phyloP scores from a whole-genome alignment of 2,113 vertebrate genomes.

The Parus major region DNA sequence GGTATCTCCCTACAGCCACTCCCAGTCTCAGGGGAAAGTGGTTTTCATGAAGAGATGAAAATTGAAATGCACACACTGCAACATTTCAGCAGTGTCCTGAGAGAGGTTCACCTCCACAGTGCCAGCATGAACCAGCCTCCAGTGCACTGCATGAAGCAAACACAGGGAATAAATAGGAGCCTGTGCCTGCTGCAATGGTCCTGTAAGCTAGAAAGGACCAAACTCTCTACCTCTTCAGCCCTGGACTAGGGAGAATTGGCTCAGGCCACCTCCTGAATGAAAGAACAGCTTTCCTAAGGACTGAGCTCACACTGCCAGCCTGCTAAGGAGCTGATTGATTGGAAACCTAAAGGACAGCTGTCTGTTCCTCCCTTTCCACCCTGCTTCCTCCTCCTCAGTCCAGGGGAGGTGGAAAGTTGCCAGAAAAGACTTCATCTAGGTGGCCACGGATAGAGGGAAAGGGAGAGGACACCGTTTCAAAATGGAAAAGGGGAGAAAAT shows the following conservation, averaged over 20 bases:
- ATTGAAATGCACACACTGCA: background rate
- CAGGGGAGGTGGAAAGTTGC: background rate
- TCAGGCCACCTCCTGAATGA: background rate
- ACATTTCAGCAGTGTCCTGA: background rate
- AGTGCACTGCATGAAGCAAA: background rate
- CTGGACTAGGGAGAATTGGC: background rate
- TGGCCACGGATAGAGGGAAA: background rate
- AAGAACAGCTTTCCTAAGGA: slow-evolving; percentile 18
- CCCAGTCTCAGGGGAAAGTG: background rate
- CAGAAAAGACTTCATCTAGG: background rate
- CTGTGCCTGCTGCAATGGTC: background rate
- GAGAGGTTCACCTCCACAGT: background rate
- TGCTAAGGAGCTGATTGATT: background rate
- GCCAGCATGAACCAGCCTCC: background rate
- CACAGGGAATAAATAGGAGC: background rate
- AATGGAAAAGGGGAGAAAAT: background rate
- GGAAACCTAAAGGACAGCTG: slow-evolving; percentile 39
- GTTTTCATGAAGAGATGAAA: fast-evolving
- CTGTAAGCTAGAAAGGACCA: background rate
- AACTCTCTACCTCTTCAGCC: background rate
- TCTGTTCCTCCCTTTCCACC: background rate
- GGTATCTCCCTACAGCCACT: background rate
- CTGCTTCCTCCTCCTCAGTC: background rate
- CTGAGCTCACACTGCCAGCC: background rate
- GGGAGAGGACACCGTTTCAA: background rate